Base-by-base conservation (phyloP, 1,140 invertebrate species). In the Homalodisca vitripennis region DNA sequence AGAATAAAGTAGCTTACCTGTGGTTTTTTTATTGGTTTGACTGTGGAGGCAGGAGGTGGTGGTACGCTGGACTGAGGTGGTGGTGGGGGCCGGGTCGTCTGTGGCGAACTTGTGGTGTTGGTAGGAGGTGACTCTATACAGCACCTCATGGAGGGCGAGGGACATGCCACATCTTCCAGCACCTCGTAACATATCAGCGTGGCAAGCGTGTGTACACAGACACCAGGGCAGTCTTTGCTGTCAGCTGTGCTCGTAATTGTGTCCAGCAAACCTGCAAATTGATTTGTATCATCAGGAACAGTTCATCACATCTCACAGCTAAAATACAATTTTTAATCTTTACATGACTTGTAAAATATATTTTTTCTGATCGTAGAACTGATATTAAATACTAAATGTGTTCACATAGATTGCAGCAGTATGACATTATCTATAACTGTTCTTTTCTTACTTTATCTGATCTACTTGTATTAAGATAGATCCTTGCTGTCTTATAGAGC, bases 171-270 rank as follows among this genome's bases (percentile, higher is more conserved):
- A 75, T 93, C 87, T 47, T 94, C 90, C 22, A 92, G 82, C 1
- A 94, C 91, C 73, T 92, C 88, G 77, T 90, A 88, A 78, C 92
- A 95, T 73, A 94, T 92, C 32, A 93, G 80, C 0, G 91, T 90
- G 6, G 92, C 89, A 27, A 94, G 76, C 3, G 90, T 85, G 75
- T 94, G 91, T 30, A 93, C 89, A 77, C 92, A 95, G 55, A 91
- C 87, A 0, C 93, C 92, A 0, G 92, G 92, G 79, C 92, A 95
- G 74, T 92, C 89, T 75, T 91, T 91, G 47, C 87, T 86, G 75
- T 92, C 89, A 24, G 88, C 90, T 24, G 92, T 92, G 41, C 86
- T 92, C 14, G 92, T 92, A 74, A 95, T 86, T 0, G 91, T 89
- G 72, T 93, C 91, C 70, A 94, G 79, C 1, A 94, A 83, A 74